A percentile compares a stretch with the other conserved stretches of the same genome.
Conservation (phyloP, 2,888 invertebrate genomes). For the Tholera decimalis region DNA sequence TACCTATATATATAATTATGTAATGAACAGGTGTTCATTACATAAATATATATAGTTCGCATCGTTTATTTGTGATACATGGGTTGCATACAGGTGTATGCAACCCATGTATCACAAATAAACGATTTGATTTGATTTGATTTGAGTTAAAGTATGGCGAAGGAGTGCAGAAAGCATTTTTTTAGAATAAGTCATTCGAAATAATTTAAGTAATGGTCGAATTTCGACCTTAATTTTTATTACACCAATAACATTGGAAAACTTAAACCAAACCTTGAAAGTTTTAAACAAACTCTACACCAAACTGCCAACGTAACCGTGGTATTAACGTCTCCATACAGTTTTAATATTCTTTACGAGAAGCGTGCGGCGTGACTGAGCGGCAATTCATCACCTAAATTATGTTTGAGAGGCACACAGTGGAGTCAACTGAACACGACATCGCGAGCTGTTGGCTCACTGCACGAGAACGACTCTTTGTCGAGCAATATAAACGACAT, state of each 20-base stretch:
- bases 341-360: constrained; percentile 55
- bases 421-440: constrained; percentile 49
- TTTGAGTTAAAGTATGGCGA: no score
- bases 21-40: no score
- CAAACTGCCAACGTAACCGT: constrained; percentile 4
- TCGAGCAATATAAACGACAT: not conserved
- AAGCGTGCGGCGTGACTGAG: constrained; percentile 56
- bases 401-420: constrained; percentile 71
- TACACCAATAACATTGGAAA: not conserved
- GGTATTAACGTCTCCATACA: constrained; percentile 60
- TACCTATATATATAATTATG: no score
- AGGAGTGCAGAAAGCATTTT: no score
- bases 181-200: no score
- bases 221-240: no score
- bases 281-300: not conserved
- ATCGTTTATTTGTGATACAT: no score
- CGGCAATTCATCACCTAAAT: constrained; percentile 70
- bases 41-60: no score
- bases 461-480: constrained; percentile 28
- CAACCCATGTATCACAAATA: no score
- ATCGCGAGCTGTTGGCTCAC: constrained; percentile 14
- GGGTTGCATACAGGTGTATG: no score
- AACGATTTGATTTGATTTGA: no score
- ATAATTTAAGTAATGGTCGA: no score
- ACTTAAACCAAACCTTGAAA: not conserved